phyloP scores from a whole-genome alignment of 1,140 invertebrate species.

The Uloborus diversus region DNA sequence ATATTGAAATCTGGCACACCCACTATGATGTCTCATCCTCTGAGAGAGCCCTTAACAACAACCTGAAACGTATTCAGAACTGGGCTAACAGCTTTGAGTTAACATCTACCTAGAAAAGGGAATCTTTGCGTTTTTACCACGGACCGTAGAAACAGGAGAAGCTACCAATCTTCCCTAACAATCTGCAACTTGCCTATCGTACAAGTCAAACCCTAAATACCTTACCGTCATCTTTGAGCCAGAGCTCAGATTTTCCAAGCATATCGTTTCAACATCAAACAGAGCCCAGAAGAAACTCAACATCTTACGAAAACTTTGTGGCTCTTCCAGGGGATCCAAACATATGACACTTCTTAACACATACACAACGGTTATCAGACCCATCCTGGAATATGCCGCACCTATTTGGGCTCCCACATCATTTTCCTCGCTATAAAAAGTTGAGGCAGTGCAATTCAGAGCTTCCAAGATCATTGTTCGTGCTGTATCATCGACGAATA shows the following conservation, averaged over 20 bases:
- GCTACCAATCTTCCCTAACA: background rate
- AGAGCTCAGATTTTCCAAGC: background rate
- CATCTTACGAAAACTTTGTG: background rate
- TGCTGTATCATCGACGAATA: constrained; percentile 2
- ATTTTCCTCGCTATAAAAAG: background rate
- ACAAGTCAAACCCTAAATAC: background rate
- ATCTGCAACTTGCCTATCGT: background rate
- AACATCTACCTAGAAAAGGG: background rate
- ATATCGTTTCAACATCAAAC: background rate
- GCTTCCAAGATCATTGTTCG: constrained; percentile 10
- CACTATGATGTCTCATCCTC: background rate
- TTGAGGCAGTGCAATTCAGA: background rate
- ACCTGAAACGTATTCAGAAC: background rate
- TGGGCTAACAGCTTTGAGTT: background rate
- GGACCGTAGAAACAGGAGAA: background rate
- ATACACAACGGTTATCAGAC: constrained; percentile 2
- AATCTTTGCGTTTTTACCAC: background rate
- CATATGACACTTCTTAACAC: background rate
- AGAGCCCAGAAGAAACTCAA: background rate
- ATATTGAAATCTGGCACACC: constrained; percentile 1
- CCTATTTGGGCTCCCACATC: background rate
- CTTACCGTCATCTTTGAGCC: background rate
- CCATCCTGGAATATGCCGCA: background rate
- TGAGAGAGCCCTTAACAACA: background rate
- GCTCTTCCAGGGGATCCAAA: background rate